Conservation (phyloP, 2,888 invertebrate genomes). For the Tricholauxania praeusta region DNA sequence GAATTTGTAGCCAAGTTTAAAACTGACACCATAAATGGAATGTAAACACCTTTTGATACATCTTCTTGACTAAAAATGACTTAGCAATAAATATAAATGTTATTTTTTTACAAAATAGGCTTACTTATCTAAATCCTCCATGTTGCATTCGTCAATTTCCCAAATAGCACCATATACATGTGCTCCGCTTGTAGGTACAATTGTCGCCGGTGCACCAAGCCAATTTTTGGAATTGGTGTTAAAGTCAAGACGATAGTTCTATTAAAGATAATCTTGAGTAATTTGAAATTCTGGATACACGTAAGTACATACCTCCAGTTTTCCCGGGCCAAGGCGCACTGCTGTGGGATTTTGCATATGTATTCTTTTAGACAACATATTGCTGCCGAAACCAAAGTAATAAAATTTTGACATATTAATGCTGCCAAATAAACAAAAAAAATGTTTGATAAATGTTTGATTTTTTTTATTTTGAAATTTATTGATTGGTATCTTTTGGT, state of each 20-base stretch:
- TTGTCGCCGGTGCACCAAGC: slow-evolving; percentile 87
- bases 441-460: too few relatives aligned
- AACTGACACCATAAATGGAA: slow-evolving; percentile 41
- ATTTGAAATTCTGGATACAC: background rate
- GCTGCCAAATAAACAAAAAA: too few relatives aligned
- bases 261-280: background rate
- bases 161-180: slow-evolving; percentile 82
- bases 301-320: slow-evolving; percentile 39
- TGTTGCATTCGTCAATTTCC: slow-evolving; percentile 75
- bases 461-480: too few relatives aligned
- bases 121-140: slow-evolving; percentile 78
- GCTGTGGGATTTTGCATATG: slow-evolving; percentile 85
- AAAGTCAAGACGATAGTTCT: slow-evolving; percentile 78
- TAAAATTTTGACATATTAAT: slow-evolving; percentile 70
- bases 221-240: slow-evolving; percentile 74
- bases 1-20: slow-evolving; percentile 25
- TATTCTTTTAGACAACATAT: slow-evolving; percentile 83
- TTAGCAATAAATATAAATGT: too few relatives aligned
- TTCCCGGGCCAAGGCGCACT: slow-evolving; percentile 76
- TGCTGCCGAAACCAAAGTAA: slow-evolving; percentile 94
- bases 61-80: slow-evolving; percentile 45
- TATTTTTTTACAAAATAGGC: background rate
- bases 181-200: slow-evolving; percentile 69
- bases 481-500: too few relatives aligned
- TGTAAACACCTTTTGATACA: slow-evolving; percentile 45